A percentile compares a stretch with the other conserved stretches of the same genome.
Evolutionary conservation across 2,113 vertebrate species (phyloP).

Genomic region (Aix galericulata): DNA sequence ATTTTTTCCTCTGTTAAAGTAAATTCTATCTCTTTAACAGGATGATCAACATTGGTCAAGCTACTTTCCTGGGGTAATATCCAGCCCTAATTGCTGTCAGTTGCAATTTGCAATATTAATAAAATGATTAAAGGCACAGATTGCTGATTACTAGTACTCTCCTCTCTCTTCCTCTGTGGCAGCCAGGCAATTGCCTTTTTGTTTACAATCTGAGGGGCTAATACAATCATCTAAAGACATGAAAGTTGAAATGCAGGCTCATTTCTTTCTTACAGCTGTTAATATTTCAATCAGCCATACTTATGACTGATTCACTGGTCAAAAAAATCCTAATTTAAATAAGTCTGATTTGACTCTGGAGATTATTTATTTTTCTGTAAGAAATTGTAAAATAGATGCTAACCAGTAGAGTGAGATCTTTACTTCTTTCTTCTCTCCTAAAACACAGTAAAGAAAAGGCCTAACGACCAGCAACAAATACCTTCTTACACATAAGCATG

Average conservation of each 20-base stretch:
- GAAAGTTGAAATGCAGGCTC: neutral
- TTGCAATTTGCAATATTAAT: conserved; percentile 25
- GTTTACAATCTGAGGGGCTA: neutral
- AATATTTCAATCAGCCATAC: neutral
- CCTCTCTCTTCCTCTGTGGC: neutral
- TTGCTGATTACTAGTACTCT: neutral
- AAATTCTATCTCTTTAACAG: conserved; percentile 13
- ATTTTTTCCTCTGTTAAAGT: neutral
- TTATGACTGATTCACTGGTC: neutral
- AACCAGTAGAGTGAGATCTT: neutral
- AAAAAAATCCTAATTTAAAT: neutral
- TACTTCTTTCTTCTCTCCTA: neutral
- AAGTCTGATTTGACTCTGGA: neutral
- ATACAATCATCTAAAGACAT: neutral
- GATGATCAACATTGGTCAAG: neutral
- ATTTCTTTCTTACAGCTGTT: neutral
- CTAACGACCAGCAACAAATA: neutral
- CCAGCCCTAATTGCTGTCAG: conserved; percentile 27
- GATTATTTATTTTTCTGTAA: neutral
- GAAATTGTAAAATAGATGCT: neutral
- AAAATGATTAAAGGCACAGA: neutral
- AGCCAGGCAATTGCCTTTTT: neutral
- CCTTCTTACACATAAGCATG: neutral
- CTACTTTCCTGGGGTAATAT: conserved; percentile 12
- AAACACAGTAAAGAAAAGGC: neutral